Conservation (phyloP, 2,113 vertebrate genomes). For the Ptyas mucosa region DNA sequence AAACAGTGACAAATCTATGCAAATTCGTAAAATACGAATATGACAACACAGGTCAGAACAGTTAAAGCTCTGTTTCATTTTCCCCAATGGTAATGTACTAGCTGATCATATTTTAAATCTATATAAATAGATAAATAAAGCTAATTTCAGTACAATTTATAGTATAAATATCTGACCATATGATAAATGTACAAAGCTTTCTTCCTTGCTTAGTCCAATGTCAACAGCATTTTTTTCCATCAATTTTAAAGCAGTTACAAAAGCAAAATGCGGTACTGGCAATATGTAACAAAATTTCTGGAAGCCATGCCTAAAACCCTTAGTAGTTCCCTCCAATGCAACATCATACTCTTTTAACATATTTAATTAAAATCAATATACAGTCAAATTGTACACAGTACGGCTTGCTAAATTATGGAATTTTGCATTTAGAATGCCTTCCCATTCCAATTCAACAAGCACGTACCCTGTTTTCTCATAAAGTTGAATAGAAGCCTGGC, state of each 20-base stretch:
- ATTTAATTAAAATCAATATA: neutral
- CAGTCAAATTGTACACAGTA: neutral
- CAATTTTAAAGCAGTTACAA: neutral
- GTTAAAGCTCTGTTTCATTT: neutral
- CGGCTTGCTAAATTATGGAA: neutral
- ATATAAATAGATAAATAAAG: neutral
- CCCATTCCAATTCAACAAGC: neutral
- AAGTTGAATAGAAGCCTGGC: neutral
- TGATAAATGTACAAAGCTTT: neutral
- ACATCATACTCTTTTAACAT: neutral
- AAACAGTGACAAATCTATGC: neutral
- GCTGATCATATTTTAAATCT: neutral
- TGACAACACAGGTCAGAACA: neutral
- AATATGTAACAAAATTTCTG: neutral
- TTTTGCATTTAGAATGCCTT: neutral
- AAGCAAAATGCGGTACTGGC: neutral
- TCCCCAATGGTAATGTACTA: neutral
- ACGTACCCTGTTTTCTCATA: neutral
- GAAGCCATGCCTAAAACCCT: neutral
- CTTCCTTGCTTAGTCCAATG: neutral
- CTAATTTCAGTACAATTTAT: neutral
- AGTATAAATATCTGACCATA: neutral
- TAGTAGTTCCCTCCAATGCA: neutral
- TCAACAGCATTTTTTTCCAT: neutral
- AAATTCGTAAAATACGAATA: neutral